phyloP scores from a whole-genome alignment of 2,113 vertebrate species.

The Tursiops truncatus region DNA sequence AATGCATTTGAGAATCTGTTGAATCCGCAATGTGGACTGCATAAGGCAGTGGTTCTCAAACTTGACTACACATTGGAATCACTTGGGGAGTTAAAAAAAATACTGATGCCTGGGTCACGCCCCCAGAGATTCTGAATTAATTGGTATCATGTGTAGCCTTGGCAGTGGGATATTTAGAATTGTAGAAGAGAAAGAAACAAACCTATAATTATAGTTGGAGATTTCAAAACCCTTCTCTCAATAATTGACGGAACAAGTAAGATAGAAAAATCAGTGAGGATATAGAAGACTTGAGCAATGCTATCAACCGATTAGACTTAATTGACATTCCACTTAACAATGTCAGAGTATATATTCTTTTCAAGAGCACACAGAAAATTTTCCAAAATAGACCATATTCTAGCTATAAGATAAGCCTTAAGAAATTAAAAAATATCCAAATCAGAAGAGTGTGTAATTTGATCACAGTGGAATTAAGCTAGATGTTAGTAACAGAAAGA shows the following conservation, averaged over 20 bases:
- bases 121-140: not conserved
- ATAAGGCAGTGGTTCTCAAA: not conserved
- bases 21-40: not conserved
- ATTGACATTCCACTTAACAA: not conserved
- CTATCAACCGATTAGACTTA: not conserved
- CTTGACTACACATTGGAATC: not conserved
- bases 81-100: not conserved
- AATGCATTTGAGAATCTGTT: not conserved
- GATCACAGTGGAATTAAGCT: constrained; percentile 20
- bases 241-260: not conserved
- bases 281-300: not conserved
- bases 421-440: constrained; percentile 9
- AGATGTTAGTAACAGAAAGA: not conserved
- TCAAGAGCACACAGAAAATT: not conserved
- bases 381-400: not conserved
- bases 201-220: not conserved
- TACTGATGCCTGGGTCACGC: not conserved
- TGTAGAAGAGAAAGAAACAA: not conserved
- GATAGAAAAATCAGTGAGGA: not conserved
- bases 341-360: not conserved
- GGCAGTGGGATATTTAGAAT: not conserved
- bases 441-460: constrained; percentile 21
- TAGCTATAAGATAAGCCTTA: constrained; percentile 6
- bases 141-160: not conserved
- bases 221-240: constrained; percentile 28